A percentile compares a stretch with the other conserved stretches of the same genome.
Evolutionary conservation across 2,888 invertebrate genomes (phyloP).

Genomic region (Drosophila pseudotalamancana): DNA sequence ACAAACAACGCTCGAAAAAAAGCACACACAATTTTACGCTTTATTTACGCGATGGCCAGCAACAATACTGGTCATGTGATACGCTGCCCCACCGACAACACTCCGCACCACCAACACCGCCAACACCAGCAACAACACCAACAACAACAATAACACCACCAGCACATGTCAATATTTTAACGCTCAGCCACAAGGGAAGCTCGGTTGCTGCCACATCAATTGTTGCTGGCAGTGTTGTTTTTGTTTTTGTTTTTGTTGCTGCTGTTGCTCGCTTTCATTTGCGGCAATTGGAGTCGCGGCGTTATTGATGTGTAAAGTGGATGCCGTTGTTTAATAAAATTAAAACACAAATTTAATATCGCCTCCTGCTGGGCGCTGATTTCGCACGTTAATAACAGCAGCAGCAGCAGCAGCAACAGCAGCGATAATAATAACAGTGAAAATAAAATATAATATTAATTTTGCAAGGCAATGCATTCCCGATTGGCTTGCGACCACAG

Average conservation of each 20-base stretch:
- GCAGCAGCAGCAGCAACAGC: neutral
- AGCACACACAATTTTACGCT: slow-evolving; percentile 68
- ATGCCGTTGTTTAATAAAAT: slow-evolving; percentile 77
- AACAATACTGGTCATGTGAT: slow-evolving; percentile 56
- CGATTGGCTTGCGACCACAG: neutral
- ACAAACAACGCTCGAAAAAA: slow-evolving; percentile 59
- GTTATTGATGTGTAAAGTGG: slow-evolving; percentile 79
- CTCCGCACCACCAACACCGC: neutral
- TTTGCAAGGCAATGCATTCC: slow-evolving; percentile 20
- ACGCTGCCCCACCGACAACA: slow-evolving; percentile 15
- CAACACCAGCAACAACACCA: neutral
- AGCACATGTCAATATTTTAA: slow-evolving; percentile 78
- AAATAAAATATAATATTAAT: slow-evolving; percentile 23
- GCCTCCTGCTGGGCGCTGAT: slow-evolving; percentile 43
- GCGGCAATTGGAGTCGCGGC: slow-evolving; percentile 37
- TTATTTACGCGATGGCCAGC: slow-evolving; percentile 63
- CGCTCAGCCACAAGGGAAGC: slow-evolving; percentile 62
- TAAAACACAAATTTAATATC: slow-evolving; percentile 72
- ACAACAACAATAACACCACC: slow-evolving; percentile 21
- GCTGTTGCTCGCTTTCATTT: slow-evolving; percentile 28
- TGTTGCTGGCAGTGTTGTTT: slow-evolving; percentile 22
- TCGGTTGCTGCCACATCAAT: slow-evolving; percentile 40
- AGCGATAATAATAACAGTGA: slow-evolving; percentile 3
- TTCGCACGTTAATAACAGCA: slow-evolving; percentile 43
- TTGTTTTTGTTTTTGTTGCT: slow-evolving; percentile 6